Base-by-base conservation (phyloP, 1,140 invertebrate species). In the Drosophila melanica region DNA sequence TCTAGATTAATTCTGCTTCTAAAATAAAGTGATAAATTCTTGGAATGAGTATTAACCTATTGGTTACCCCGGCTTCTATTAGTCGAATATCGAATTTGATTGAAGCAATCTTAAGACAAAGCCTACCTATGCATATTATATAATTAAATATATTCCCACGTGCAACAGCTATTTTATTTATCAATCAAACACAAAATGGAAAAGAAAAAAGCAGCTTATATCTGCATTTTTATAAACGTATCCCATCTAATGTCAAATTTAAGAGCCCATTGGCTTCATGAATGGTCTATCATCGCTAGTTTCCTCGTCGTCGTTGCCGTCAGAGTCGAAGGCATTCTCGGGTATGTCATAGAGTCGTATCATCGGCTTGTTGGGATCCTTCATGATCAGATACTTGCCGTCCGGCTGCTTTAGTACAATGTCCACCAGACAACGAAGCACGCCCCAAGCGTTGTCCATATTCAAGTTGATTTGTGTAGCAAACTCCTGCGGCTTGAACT, bases 401-500 rank as follows among this genome's bases (percentile, higher is more conserved):
- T 99, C 97, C 75, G 98, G 97, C 90, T 99, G 97, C 91, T 98
- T 98, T 96, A 99, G 98, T 81, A 98, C 98, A 62, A 98, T 96
- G 91, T 99, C 98, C 81, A 99, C 96, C 73, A 99, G 98, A 91
- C 98, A 99, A 12, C 98, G 94, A 11, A 99, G 92, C 58, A 99
- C 98, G 69, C 98, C 99, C 99, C 99, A 99, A 2, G 97, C 98
- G 92, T 99, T 99, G 90, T 99, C 99, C 98, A 99, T 98, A 90
- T 98, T 99, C 68, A 99, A 93, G 93, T 99, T 99, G 86, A 99
- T 99, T 93, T 99, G 99, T 4, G 97, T 97, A 10, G 98, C 98
- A 93, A 99, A 99, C 93, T 99, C 99, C 81, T 96, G 96, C 3
- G 99, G 99, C 91, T 98, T 99, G 92, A 99, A 99, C 92, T 99